Evolutionary conservation across 2,113 vertebrate genomes (phyloP), one percentile per base, ranked within the genome.

Genomic region (Hepsetus odoe): DNA sequence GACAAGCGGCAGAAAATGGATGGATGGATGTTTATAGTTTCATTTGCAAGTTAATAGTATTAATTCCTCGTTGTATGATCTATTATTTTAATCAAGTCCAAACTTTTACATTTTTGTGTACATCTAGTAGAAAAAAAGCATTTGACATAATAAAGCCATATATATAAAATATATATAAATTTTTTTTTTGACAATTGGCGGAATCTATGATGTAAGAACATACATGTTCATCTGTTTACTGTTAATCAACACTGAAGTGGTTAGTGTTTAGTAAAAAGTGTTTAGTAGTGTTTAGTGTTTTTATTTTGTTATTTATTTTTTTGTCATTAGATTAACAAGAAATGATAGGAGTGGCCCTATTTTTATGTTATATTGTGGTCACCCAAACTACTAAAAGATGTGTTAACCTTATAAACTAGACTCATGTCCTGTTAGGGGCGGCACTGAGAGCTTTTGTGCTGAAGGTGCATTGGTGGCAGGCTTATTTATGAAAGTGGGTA

Each of bases 401-500:
- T 56, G n/a, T 72, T 49, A 51, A 5, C 2, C 11, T 32, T 33
- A 24, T 6, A 40, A 68, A 40, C 20, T 53, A 13, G 20, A 49
- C 22, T 66, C 68, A 61, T 11, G 53, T 76, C 73, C 74, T 76
- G 44, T 75, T 55, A 79, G 58, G 66, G 30, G 12, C 53, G 69
- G 24, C 75, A 58, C 56, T 40, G 16, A 30, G 62, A 62, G 68
- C 66, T 14, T 64, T 9, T 64, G 81, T 78, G 40, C 77, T 62
- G 66, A 76, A 73, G 40, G 59, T 58, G 76, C 64, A 70, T 76
- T 59, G 68, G 69, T 73, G 62, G 62, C 77, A 67, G 61, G 71
- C 70, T 82, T 85, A 87, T 87, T 87, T 87, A 85, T 86, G 81
- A 82, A 82, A 66, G 28, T 49, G 30, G 13, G 55, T 69, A 84